Evolutionary conservation across 2,797 vertebrate genomes (phyloP).

Genomic region (Mareca strepera): DNA sequence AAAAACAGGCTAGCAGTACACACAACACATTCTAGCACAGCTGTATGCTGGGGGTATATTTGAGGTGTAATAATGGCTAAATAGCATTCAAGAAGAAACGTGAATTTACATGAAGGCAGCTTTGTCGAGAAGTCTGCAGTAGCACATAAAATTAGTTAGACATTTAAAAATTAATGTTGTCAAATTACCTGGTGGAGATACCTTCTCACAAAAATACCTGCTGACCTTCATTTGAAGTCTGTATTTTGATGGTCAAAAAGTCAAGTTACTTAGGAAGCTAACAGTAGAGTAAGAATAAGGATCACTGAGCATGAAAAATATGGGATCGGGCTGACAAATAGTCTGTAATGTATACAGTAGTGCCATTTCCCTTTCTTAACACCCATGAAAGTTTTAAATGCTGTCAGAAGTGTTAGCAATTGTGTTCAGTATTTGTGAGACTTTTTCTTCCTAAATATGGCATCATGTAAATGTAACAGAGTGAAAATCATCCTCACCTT

Average conservation of each 20-base stretch:
- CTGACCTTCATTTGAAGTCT: background rate
- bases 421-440: background rate
- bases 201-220: background rate
- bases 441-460: background rate
- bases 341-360: fast-evolving
- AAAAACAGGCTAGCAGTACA: constrained; percentile 4
- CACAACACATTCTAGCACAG: background rate
- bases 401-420: background rate
- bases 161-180: background rate
- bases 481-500: background rate
- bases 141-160: background rate
- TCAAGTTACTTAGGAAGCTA: background rate
- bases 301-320: background rate
- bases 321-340: background rate
- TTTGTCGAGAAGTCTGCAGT: background rate
- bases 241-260: background rate
- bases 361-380: background rate
- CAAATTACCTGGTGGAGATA: background rate
- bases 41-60: background rate
- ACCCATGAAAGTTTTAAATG: background rate
- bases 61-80: background rate
- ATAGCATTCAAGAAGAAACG: background rate
- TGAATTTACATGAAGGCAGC: background rate
- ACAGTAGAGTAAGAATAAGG: background rate
- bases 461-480: background rate